Base-by-base conservation (phyloP, 1,140 invertebrate species). In the Meloidogyne floridensis region DNA sequence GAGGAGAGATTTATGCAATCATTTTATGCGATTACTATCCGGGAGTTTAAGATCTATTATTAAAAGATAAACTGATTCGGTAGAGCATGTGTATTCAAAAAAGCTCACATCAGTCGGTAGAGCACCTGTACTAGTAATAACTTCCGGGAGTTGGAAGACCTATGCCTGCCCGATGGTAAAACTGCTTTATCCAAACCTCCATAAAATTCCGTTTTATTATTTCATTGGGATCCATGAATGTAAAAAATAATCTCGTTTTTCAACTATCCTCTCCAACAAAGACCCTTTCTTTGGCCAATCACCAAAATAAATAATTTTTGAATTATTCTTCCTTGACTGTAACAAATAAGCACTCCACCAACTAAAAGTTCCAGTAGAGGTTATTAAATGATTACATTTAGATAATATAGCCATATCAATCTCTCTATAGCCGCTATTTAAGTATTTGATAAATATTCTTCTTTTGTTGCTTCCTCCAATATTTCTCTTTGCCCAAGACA, bases 271-370 rank as follows among this genome's bases (percentile, higher is more conserved):
- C 6, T 65, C 77, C 20, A 86, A 80, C 8, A 71, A 42, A 8
- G 82, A 75, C n/a, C 72, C 73, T 11, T 53, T 11, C 11, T 75
- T 76, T 20, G 86, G 86, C 87, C 87, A 87, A 42, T 80, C 78
- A 1, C 54, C 70, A 73, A 82, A 87, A 69, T 85, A 84, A 7
- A 87, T 59, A n/a, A 73, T 72, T 72, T 69, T 47, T 15, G 90
- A 89, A 51, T 85, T 85, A 1, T 86, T 85, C 10, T n/a, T 65
- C n/a, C 1, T 65, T n/a, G 2, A 7, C n/a, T 65, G 59, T 18
- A 65, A 65, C 42, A 90, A 56, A 80, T 85, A 90, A 20, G 80
- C 84, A 18, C 83, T 80, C 88, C 88, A 90, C 87, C 89, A 90
- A 3, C 86, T 86, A 80, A 88, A 90, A 3, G 89, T 87, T 4